These are phyloP conservation scores for Nothocercus julius DNA, from an alignment of 2,113 vertebrate species.

Conservation along the genomic window DNA sequence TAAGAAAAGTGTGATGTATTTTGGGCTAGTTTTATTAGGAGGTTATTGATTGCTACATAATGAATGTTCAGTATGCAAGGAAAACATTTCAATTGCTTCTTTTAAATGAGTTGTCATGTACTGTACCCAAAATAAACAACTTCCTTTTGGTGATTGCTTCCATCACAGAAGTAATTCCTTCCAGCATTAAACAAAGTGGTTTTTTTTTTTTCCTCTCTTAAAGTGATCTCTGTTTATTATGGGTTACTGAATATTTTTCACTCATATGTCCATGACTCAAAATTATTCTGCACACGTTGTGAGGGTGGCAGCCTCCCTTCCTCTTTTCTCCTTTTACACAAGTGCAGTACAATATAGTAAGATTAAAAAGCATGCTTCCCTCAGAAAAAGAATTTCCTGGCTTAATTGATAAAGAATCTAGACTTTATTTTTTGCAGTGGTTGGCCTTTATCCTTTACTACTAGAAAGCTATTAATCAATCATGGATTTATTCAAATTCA, in stretches of 20 bases:
- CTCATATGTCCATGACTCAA: not conserved
- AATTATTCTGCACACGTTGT: not conserved
- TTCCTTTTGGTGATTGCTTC: not conserved
- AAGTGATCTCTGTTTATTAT: not conserved
- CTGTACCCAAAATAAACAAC: not conserved
- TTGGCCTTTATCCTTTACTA: not conserved
- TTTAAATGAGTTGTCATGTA: not conserved
- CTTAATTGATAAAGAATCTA: not conserved
- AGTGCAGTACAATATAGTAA: not conserved
- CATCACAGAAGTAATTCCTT: conserved; percentile 28
- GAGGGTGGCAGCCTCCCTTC: not conserved
- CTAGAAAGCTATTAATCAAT: conserved; percentile 57
- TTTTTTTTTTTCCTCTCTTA: not conserved
- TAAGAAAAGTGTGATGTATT: conserved; percentile 39
- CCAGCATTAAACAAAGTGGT: not conserved
- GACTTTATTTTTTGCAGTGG: not conserved
- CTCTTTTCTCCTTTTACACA: not conserved
- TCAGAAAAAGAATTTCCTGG: not conserved
- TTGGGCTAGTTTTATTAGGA: conserved; percentile 39
- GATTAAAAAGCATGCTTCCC: not conserved
- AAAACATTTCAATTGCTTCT: conserved; percentile 5
- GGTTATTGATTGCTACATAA: conserved; percentile 47
- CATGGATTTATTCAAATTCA: conserved; percentile 53
- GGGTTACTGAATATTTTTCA: not conserved
- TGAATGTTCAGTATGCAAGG: conserved; percentile 24